Evolutionary conservation across 2,797 vertebrate genomes (phyloP).

Genomic region (Pampus argenteus): DNA sequence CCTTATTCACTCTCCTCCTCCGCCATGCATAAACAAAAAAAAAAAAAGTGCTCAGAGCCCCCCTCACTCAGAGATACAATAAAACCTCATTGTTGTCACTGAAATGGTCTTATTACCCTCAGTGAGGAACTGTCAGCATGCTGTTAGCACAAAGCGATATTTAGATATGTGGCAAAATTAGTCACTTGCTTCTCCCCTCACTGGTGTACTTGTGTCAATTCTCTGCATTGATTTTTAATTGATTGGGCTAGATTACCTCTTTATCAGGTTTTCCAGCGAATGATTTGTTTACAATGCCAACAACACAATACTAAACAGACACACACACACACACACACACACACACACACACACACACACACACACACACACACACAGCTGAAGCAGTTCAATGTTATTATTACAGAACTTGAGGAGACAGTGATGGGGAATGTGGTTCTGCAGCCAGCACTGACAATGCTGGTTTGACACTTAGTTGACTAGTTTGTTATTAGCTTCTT

Average conservation of each 20-base stretch:
- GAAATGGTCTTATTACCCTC: conserved; percentile 61
- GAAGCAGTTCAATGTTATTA: conserved; percentile 12
- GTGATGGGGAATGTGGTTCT: conserved; percentile 13
- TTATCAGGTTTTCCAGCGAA: conserved; percentile 56
- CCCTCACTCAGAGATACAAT: conserved; percentile 38
- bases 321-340: background rate
- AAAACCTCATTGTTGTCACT: conserved; percentile 45
- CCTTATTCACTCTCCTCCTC: conserved; percentile 75
- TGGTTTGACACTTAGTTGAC: conserved; percentile 28
- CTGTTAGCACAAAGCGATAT: conserved; percentile 46
- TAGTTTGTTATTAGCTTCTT: conserved; percentile 21
- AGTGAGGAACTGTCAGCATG: conserved; percentile 46
- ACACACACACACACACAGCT: background rate
- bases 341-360: background rate
- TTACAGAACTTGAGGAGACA: background rate
- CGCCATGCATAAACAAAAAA: conserved; percentile 58
- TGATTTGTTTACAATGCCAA: conserved; percentile 49
- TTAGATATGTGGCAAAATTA: conserved; percentile 54
- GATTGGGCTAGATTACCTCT: conserved; percentile 52
- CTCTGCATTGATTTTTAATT: conserved; percentile 62
- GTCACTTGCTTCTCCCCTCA: conserved; percentile 27
- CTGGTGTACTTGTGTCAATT: conserved; percentile 37
- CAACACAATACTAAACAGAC: background rate
- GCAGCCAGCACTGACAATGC: conserved; percentile 8
- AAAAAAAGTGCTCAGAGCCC: conserved; percentile 43